Percentiles rank a stretch among this genome's conserved stretches.
Evolutionary conservation across 2,797 vertebrate species (phyloP).

Genomic region (Nothura maculosa): DNA sequence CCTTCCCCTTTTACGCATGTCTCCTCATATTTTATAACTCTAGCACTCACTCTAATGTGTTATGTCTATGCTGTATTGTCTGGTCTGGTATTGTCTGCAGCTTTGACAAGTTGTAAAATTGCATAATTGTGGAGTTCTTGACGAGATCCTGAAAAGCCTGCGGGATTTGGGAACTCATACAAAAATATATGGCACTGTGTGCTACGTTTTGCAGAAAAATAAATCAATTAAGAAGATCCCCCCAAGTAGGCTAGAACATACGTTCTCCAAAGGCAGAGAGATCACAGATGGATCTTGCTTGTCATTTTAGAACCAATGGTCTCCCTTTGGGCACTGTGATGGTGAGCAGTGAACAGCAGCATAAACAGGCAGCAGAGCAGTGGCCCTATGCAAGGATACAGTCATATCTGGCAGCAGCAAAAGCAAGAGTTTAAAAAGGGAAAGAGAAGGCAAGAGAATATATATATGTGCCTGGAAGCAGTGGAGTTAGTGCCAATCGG

Average conservation of each 20-base stretch:
- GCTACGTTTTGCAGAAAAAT: not conserved
- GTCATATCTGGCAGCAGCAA: not conserved
- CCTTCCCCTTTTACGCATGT: constrained; percentile 2
- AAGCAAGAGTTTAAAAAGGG: not conserved
- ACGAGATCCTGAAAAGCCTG: not conserved
- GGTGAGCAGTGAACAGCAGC: not conserved
- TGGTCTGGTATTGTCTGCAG: constrained; percentile 26
- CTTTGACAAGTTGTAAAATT: not conserved
- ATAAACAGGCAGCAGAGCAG: not conserved
- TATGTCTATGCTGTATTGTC: constrained; percentile 33
- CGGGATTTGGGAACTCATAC: not conserved
- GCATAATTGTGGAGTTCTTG: not conserved
- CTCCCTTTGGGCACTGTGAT: not conserved
- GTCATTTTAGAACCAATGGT: rapidly evolving
- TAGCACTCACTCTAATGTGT: not conserved
- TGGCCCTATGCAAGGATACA: not conserved
- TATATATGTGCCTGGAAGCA: not conserved
- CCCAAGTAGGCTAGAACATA: not conserved
- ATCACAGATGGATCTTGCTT: not conserved
- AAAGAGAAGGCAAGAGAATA: not conserved
- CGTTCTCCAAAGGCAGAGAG: not conserved
- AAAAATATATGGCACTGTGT: not conserved
- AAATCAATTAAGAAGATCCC: not conserved
- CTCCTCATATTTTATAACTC: constrained; percentile 3
- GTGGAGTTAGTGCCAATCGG: not conserved